phyloP scores from a whole-genome alignment of 2,888 invertebrate genomes.

The Thereva nobilitata region DNA sequence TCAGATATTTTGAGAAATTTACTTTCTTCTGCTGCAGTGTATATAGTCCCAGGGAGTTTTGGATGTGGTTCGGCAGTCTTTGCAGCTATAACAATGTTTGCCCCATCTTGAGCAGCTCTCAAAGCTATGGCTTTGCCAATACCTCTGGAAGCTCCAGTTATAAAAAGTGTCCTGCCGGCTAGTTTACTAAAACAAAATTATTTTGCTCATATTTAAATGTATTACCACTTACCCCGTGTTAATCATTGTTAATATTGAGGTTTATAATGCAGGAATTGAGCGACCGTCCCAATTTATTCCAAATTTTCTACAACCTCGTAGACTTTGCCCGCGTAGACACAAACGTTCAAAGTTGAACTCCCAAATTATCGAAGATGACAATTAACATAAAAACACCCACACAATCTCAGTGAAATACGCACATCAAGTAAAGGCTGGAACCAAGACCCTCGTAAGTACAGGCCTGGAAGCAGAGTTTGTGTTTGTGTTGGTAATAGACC shows the following conservation, averaged over 20 bases:
- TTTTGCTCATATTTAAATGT: constrained; percentile 6
- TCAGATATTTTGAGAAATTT: constrained; percentile 8
- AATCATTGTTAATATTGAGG: background rate
- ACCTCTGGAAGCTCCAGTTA: constrained; percentile 95
- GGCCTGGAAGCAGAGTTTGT: no score
- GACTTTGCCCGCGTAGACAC: no score
- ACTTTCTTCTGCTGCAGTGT: constrained; percentile 83
- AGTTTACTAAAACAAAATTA: constrained; percentile 54
- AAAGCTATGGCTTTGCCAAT: constrained; percentile 93
- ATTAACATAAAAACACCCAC: no score
- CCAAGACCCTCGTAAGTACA: no score
- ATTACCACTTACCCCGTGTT: constrained; percentile 5
- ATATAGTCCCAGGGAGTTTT: constrained; percentile 73
- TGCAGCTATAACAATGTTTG: constrained; percentile 84
- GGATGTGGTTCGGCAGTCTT: constrained; percentile 81
- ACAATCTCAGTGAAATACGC: no score
- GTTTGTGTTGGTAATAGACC: no score
- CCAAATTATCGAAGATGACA: no score
- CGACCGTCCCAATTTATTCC: no score
- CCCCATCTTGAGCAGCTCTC: constrained; percentile 87
- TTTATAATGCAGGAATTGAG: no score
- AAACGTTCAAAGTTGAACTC: no score
- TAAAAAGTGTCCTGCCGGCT: constrained; percentile 89
- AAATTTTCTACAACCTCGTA: no score
- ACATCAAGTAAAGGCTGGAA: no score